Conservation (phyloP, 2,113 vertebrate genomes). For the Apodemus speciosus region DNA sequence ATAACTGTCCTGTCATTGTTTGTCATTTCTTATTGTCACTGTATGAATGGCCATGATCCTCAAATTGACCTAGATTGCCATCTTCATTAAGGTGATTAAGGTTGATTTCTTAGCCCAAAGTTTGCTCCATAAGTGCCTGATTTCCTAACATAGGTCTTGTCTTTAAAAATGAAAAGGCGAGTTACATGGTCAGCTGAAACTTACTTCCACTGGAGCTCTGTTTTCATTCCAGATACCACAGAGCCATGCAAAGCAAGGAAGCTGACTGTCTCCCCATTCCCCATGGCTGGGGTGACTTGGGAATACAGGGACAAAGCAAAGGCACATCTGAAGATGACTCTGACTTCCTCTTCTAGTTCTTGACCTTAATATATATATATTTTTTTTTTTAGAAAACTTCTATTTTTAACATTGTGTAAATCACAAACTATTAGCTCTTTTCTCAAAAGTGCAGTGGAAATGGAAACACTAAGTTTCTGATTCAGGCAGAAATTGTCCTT, state of each 20-base stretch:
- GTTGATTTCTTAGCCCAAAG: neutral
- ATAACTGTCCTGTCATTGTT: neutral
- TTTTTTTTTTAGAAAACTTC: neutral
- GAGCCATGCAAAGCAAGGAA: neutral
- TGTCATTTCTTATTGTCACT: neutral
- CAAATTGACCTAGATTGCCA: neutral
- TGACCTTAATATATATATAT: too few relatives aligned
- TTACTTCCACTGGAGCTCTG: neutral
- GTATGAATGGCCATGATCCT: neutral
- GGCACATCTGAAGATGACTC: neutral
- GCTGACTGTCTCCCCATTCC: neutral
- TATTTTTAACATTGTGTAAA: neutral
- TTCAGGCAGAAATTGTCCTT: constrained; percentile 4
- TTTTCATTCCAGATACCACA: neutral
- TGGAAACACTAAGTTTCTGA: neutral
- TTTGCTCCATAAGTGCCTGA: neutral
- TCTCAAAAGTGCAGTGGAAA: neutral
- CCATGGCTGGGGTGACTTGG: neutral
- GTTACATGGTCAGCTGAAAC: neutral
- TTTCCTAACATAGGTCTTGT: neutral
- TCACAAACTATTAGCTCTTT: neutral
- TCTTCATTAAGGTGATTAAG: neutral
- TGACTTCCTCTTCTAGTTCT: neutral
- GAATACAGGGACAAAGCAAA: neutral
- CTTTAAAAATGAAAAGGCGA: neutral